Conservation (phyloP, 2,888 invertebrate species). For the Periphyllus acericola region DNA sequence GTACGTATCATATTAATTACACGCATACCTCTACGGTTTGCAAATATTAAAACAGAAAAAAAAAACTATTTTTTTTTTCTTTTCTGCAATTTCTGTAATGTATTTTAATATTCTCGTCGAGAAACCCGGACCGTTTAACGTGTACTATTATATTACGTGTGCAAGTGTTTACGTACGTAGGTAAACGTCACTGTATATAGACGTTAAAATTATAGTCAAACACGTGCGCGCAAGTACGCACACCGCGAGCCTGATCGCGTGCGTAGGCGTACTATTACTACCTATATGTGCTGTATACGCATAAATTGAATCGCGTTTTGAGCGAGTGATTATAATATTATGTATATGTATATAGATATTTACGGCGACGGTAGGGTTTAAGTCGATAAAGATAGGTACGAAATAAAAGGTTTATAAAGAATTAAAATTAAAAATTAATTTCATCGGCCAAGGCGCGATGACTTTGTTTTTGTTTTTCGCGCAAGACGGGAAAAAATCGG, state of each 20-base stretch:
- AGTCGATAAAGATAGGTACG: neutral
- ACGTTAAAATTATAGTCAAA: neutral
- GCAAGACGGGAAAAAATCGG: neutral
- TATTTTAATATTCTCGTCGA: neutral
- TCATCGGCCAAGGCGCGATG: neutral
- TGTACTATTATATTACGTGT: neutral
- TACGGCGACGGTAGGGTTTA: neutral
- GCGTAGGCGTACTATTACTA: neutral
- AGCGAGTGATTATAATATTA: neutral
- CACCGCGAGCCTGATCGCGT: neutral
- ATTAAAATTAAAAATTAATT: neutral
- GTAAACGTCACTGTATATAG: neutral
- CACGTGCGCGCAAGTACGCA: neutral
- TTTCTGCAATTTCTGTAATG: neutral
- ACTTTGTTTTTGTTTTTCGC: neutral
- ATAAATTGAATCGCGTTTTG: neutral
- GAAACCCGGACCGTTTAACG: neutral
- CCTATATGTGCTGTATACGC: too few relatives aligned
- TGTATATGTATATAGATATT: neutral
- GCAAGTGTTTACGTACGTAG: too few relatives aligned
- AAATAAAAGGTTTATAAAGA: neutral
- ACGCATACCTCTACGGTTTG: neutral
- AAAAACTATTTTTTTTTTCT: neutral
- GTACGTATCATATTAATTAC: too few relatives aligned
- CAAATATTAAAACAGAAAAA: neutral